Evolutionary conservation across 2,888 invertebrate genomes (phyloP), one percentile per base, ranked within the genome.

Genomic region (Epinotia ramella): DNA sequence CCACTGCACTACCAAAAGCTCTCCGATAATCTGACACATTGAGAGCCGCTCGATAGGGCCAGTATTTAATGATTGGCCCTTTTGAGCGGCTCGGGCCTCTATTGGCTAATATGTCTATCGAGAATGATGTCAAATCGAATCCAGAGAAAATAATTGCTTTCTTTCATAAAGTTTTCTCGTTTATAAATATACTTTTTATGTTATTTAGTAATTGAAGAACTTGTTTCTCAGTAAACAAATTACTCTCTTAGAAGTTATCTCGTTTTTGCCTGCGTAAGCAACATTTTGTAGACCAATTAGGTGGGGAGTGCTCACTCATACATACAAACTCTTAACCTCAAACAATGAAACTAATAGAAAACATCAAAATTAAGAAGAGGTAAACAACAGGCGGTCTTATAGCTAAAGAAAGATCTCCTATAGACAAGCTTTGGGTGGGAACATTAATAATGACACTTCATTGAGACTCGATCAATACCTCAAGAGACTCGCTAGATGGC

Each of bases 91-190:
- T 69, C 24, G 24, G 16, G 40, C 18, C 56, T 67, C 56, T 59
- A 46, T 59, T n/a, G 59, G 44, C 59, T 59, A 5, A 69, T 59
- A 59, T 69, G 46, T 68, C 40, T 68, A 69, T 69, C 20, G 59
- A 24, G 40, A 18, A 67, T 24, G 9, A 59, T 11, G 16, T 66
- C 68, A 28, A 68, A 57, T 44, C 57, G 24, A 12, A 59, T 59
- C 28, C n/a, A 46, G 24, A 44, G 4, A 44, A 59, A 68, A 57
- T 68, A 16, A 40, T 59, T 68, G 18, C 20, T 57, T 59, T 2
- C 33, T 57, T 66, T 33, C 9, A 65, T 33, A 49, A 16, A 49
- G 40, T 40, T 40, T 40, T 40, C 40, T 40, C 40, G 40, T 33
- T 33, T 6, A 33, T 33, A 33, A 33, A 33, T 33, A 6, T 33